phyloP scores from a whole-genome alignment of 30 jellyfish, hydroid and myxozoan genomes.

The Cassiopea andromeda region DNA sequence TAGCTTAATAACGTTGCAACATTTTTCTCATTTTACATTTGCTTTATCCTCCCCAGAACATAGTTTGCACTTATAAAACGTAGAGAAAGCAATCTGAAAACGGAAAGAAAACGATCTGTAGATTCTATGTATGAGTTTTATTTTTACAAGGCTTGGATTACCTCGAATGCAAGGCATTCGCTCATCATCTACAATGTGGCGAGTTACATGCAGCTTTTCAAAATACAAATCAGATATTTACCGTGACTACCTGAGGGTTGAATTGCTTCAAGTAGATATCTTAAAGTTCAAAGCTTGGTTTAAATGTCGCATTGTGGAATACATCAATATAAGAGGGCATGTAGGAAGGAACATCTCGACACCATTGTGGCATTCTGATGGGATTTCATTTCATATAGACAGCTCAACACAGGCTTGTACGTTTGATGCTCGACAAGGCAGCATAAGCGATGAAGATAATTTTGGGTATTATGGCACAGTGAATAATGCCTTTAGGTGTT shows the following conservation, averaged over 20 bases:
- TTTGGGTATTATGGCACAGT: not conserved
- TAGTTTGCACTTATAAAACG: too few species aligned
- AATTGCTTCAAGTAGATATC: not conserved
- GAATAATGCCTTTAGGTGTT: not conserved
- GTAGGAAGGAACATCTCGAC: not conserved
- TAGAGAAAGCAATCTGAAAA: too few species aligned
- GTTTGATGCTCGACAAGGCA: not conserved
- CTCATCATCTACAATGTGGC: slow-evolving; percentile 15
- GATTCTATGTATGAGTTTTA: not conserved
- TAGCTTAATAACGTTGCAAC: too few species aligned
- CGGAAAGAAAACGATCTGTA: too few species aligned
- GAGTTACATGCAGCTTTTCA: slow-evolving; percentile 37
- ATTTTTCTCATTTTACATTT: too few species aligned
- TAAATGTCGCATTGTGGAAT: not conserved
- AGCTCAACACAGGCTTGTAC: not conserved
- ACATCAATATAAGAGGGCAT: slow-evolving; percentile 8
- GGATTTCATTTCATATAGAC: not conserved
- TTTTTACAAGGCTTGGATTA: not conserved
- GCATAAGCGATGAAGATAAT: not conserved
- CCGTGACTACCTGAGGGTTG: slow-evolving; percentile 21
- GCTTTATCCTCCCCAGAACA: too few species aligned
- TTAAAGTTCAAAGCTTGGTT: not conserved
- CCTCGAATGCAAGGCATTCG: slow-evolving; percentile 8
- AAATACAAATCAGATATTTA: not conserved
- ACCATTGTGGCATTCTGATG: not conserved